Conservation (phyloP, 2,113 vertebrate genomes). For the Lamprologus tigripictilis region DNA sequence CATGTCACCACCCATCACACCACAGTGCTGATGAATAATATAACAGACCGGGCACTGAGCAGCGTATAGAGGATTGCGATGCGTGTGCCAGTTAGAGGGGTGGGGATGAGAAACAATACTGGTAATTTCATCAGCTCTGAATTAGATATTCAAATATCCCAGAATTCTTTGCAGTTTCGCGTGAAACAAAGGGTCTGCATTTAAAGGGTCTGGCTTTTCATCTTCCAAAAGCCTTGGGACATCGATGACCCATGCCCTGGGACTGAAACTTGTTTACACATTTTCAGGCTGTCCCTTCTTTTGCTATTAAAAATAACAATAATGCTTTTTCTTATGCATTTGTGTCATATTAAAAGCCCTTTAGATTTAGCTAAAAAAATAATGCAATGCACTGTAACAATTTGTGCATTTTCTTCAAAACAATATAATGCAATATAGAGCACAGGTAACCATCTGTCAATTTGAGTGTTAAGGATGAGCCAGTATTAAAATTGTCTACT, state of each 20-base stretch:
- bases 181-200: not conserved
- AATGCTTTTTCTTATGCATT: not conserved
- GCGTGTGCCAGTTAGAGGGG: not conserved
- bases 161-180: not conserved
- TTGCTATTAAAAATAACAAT: not conserved
- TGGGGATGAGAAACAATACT: not conserved
- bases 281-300: not conserved
- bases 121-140: not conserved
- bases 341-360: not conserved
- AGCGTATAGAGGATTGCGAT: not conserved
- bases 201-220: slow-evolving; percentile 19
- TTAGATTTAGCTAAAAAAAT: not conserved
- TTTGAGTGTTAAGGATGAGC: not conserved
- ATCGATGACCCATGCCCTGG: not conserved
- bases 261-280: not conserved
- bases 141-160: not conserved
- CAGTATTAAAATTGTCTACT: not conserved
- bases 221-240: not conserved
- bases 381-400: not conserved
- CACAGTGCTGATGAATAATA: slow-evolving; percentile 49
- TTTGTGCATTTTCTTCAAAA: not conserved
- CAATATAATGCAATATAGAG: not conserved
- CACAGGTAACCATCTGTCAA: not conserved
- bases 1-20: slow-evolving; percentile 34
- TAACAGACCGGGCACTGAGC: not conserved